A percentile compares a stretch with the other conserved stretches of the same genome.
Conservation (phyloP, 2,888 invertebrate genomes). For the Pachliopta kotzebuea region DNA sequence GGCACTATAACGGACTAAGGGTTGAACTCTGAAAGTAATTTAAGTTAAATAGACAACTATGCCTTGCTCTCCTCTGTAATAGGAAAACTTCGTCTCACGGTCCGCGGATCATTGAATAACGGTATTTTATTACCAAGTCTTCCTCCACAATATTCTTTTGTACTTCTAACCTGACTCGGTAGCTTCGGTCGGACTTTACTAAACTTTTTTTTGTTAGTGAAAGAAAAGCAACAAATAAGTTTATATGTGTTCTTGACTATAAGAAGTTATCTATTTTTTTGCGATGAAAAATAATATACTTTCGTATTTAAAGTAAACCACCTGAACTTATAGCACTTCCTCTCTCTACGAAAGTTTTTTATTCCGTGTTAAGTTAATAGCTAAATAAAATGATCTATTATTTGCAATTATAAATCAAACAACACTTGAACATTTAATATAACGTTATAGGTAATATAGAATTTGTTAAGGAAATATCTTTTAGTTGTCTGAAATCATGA, state of each 20-base stretch:
- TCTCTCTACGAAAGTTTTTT: no score
- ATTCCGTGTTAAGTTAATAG: no score
- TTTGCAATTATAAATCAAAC: no score
- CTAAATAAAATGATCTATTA: no score
- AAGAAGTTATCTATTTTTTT: background rate
- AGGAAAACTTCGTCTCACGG: constrained; percentile 41
- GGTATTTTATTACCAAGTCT: constrained; percentile 33
- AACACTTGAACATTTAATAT: no score
- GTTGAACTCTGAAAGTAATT: constrained; percentile 49
- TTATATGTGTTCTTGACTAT: background rate
- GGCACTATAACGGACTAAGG: constrained; percentile 38
- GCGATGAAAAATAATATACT: no score
- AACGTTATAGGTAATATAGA: no score
- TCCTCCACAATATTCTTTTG: constrained; percentile 12
- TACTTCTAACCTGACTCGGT: background rate
- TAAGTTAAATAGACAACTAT: constrained; percentile 47
- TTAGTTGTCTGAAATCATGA: no score
- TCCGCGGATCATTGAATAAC: constrained; percentile 45
- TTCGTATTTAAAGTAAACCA: no score
- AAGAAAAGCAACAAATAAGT: background rate
- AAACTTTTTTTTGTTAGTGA: background rate
- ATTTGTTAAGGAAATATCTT: no score
- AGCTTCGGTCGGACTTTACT: background rate
- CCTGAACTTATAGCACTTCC: no score
- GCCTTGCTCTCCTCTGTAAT: constrained; percentile 41